phyloP scores from a whole-genome alignment of 2,113 vertebrate species.

The Megaleporinus macrocephalus region DNA sequence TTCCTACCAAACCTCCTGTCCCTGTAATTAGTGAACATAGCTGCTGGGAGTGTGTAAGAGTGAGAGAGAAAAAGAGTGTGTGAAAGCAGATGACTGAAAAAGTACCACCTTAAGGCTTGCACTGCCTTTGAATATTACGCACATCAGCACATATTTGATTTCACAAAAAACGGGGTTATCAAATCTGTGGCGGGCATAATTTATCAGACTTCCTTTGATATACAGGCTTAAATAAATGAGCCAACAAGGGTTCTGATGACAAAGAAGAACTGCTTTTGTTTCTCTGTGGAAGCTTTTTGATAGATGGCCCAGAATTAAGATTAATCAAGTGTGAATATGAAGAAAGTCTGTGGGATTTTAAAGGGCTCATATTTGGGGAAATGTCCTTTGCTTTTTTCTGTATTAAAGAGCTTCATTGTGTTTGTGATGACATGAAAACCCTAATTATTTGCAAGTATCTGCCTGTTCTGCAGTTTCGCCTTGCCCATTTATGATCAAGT shows the following conservation, averaged over 20 bases:
- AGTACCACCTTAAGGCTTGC: not conserved
- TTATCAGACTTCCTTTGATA: not conserved
- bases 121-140: conserved; percentile 28
- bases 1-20: conserved; percentile 51
- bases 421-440: too few relatives aligned
- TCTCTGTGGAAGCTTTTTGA: not conserved
- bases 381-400: too few relatives aligned
- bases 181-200: not conserved
- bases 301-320: not conserved
- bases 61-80: not conserved
- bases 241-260: not conserved
- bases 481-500: too few relatives aligned
- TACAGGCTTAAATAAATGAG: not conserved
- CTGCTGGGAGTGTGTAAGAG: conserved; percentile 44
- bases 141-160: conserved; percentile 18
- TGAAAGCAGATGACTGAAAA: not conserved
- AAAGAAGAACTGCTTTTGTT: not conserved
- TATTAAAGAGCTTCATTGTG: too few relatives aligned
- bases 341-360: not conserved
- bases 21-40: conserved; percentile 67
- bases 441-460: too few relatives aligned
- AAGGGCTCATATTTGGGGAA: too few relatives aligned
- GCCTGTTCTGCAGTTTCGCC: too few relatives aligned
- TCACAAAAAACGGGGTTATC: not conserved
- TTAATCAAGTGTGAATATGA: not conserved